A percentile compares a stretch with the other conserved stretches of the same genome.
Conservation (phyloP, 30 jellyfish, hydroid and myxozoan species). For the Aurelia coerulea region DNA sequence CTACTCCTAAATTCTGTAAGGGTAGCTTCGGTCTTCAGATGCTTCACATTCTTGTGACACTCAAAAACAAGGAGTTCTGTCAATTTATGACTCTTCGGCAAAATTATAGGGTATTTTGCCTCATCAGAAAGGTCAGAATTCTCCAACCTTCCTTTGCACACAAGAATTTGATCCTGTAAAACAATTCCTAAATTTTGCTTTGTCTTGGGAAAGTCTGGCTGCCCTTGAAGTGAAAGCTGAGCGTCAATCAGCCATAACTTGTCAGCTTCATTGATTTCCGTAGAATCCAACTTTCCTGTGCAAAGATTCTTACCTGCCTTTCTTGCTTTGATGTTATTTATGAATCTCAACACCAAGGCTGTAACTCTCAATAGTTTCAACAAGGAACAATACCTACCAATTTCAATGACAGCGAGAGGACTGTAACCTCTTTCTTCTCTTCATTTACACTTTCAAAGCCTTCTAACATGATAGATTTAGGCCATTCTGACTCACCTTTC, state of each 20-base stretch:
- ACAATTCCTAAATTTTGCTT: not conserved
- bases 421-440: not conserved
- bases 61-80: not conserved
- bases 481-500: conserved; percentile 32
- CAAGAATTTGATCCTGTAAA: not conserved
- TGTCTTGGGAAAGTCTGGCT: not conserved
- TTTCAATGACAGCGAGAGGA: not conserved
- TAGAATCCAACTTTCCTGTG: not conserved
- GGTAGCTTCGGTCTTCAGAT: not conserved
- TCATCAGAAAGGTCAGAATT: not conserved
- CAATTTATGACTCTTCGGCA: not conserved
- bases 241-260: not conserved
- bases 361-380: not conserved
- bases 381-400: not conserved
- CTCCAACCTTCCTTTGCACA: not conserved
- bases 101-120: not conserved
- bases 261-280: not conserved
- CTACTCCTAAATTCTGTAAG: not conserved
- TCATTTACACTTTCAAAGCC: not conserved
- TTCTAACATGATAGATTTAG: not conserved
- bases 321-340: not conserved
- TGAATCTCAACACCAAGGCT: not conserved
- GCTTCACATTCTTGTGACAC: not conserved
- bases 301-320: not conserved
- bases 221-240: not conserved